Percentiles rank a stretch among this genome's conserved stretches.
phyloP scores from a whole-genome alignment of 2,888 invertebrate species.

The Dyspetes luteomarginatus region DNA sequence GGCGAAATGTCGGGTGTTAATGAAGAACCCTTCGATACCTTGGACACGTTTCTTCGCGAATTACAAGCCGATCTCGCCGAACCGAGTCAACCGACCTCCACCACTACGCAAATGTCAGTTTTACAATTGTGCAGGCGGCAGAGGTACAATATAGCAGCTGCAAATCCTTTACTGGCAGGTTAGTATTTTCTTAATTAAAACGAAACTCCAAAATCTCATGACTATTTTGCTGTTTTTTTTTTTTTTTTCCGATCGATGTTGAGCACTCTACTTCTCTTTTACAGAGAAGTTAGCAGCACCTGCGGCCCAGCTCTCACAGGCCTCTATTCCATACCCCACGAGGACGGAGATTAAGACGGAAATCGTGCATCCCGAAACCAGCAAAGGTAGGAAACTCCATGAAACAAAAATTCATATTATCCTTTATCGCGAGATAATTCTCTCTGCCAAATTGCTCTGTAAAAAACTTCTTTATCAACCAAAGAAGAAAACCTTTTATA shows the following conservation, averaged over 20 bases:
- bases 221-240: too few relatives aligned
- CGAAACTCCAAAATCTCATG: too few relatives aligned
- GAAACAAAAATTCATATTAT: neutral
- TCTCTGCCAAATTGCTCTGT: neutral
- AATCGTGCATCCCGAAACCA: constrained; percentile 78
- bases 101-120: constrained; percentile 79
- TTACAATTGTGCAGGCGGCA: constrained; percentile 84
- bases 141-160: constrained; percentile 92
- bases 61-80: constrained; percentile 85
- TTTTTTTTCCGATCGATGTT: constrained; percentile 36
- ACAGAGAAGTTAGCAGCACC: constrained; percentile 84
- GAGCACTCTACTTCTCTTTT: too few relatives aligned
- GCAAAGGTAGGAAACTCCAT: constrained; percentile 80
- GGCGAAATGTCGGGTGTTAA: constrained; percentile 76
- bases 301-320: constrained; percentile 79
- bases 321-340: constrained; percentile 81
- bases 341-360: constrained; percentile 82
- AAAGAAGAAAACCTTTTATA: neutral
- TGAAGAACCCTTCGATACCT: constrained; percentile 92
- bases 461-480: neutral
- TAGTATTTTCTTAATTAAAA: too few relatives aligned
- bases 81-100: constrained; percentile 84
- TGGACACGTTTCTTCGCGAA: constrained; percentile 92
- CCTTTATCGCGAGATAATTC: neutral
- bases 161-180: constrained; percentile 94